Conservation (phyloP, 2,797 vertebrate genomes). For the Bryconaethiops microstoma region DNA sequence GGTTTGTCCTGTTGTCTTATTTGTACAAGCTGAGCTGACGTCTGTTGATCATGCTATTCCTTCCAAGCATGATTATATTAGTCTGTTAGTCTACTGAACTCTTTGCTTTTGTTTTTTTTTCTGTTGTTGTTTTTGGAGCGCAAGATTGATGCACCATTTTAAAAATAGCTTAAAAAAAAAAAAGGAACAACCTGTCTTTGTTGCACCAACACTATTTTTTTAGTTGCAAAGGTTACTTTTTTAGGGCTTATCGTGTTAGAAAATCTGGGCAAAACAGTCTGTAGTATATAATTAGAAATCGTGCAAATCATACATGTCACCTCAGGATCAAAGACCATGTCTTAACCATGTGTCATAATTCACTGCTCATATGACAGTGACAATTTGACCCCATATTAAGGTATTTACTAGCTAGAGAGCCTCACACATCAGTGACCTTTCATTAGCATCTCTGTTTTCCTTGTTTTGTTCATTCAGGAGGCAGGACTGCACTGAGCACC, state of each 20-base stretch:
- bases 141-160: too few relatives aligned
- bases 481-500: conserved; percentile 35
- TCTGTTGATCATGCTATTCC: too few relatives aligned
- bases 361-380: neutral
- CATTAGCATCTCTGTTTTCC: conserved; percentile 10
- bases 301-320: neutral
- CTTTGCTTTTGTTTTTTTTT: neutral
- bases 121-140: too few relatives aligned
- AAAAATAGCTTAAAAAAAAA: too few relatives aligned
- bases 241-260: neutral
- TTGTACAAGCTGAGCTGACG: neutral
- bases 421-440: neutral
- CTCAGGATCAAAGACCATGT: neutral
- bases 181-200: too few relatives aligned
- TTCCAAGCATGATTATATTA: too few relatives aligned
- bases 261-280: neutral
- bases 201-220: too few relatives aligned
- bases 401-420: neutral
- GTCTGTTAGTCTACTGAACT: too few relatives aligned
- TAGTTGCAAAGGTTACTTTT: neutral
- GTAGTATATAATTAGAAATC: neutral
- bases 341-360: neutral
- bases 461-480: conserved; percentile 6
- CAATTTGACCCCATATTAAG: neutral
- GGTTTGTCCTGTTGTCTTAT: neutral